A percentile compares a stretch with the other conserved stretches of the same genome.
Evolutionary conservation across 2,797 vertebrate genomes (phyloP).

Genomic region (Novumbra hubbsi): DNA sequence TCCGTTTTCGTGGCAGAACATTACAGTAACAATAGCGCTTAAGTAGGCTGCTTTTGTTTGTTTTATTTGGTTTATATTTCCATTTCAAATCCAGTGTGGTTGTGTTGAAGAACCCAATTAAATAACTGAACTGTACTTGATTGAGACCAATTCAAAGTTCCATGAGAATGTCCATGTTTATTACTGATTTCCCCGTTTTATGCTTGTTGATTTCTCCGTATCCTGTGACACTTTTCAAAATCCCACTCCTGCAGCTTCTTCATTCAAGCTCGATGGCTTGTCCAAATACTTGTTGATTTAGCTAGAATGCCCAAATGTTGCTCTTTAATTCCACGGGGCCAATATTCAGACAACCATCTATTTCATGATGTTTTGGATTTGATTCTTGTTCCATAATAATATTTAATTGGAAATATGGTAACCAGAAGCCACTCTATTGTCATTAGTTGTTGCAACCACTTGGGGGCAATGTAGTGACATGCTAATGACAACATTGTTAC

Average conservation of each 20-base stretch:
- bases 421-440: constrained; percentile 21
- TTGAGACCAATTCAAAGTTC: neutral
- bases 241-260: constrained; percentile 33
- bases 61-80: neutral
- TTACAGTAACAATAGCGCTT: neutral
- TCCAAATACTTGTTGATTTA: neutral
- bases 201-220: constrained; percentile 28
- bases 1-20: constrained; percentile 5
- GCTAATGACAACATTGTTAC: constrained; percentile 33
- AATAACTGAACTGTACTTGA: neutral
- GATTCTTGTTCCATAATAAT: neutral
- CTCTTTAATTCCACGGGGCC: constrained; percentile 13
- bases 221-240: constrained; percentile 51
- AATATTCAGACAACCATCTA: constrained; percentile 30
- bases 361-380: constrained; percentile 31
- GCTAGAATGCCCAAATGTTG: constrained; percentile 19
- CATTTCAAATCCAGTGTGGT: no score
- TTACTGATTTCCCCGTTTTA: constrained; percentile 5
- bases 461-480: constrained; percentile 36
- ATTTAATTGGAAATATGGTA: no score
- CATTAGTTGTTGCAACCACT: constrained; percentile 39
- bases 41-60: neutral
- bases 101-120: neutral
- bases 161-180: neutral
- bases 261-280: constrained; percentile 45